A percentile compares a stretch with the other conserved stretches of the same genome.
These are phyloP conservation scores for Sigmodon hispidus DNA, from an alignment of 2,113 vertebrate genomes.

Conservation along the genomic window DNA sequence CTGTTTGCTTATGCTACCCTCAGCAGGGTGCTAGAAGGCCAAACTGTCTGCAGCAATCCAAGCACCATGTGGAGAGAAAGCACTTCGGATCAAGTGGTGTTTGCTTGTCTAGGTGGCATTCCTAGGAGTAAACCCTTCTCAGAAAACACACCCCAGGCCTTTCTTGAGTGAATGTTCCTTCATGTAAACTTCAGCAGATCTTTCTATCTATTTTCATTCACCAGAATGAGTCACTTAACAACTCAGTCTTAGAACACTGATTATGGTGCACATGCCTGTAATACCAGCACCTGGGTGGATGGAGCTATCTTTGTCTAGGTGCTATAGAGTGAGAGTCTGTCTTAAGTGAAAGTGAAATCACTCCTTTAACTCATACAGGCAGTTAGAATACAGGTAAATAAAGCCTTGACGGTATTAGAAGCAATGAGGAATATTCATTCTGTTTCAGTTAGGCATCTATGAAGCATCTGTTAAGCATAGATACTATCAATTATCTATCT, in stretches of 20 bases:
- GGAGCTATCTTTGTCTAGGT: no score
- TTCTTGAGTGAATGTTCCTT: neutral
- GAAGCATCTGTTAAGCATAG: neutral
- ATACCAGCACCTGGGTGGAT: neutral
- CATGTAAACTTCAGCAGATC: neutral
- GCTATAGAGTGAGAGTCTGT: neutral
- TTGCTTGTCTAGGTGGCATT: rapidly evolving
- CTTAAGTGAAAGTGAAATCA: neutral
- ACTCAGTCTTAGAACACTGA: neutral
- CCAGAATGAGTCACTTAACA: neutral
- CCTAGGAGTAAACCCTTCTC: neutral
- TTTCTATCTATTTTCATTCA: neutral
- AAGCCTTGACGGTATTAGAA: neutral
- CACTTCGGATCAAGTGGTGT: neutral
- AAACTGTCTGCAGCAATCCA: neutral
- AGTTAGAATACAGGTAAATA: neutral
- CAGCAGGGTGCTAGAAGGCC: neutral
- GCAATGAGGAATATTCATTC: neutral
- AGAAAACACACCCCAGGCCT: neutral
- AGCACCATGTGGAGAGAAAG: neutral
- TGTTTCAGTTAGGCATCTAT: neutral
- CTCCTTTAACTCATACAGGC: neutral
- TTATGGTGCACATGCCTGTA: neutral
- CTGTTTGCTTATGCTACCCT: neutral
- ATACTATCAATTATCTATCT: neutral